Percentiles rank a stretch among this genome's conserved stretches.
phyloP scores from a whole-genome alignment of 2,888 invertebrate species.

The Capitulum mitella region DNA sequence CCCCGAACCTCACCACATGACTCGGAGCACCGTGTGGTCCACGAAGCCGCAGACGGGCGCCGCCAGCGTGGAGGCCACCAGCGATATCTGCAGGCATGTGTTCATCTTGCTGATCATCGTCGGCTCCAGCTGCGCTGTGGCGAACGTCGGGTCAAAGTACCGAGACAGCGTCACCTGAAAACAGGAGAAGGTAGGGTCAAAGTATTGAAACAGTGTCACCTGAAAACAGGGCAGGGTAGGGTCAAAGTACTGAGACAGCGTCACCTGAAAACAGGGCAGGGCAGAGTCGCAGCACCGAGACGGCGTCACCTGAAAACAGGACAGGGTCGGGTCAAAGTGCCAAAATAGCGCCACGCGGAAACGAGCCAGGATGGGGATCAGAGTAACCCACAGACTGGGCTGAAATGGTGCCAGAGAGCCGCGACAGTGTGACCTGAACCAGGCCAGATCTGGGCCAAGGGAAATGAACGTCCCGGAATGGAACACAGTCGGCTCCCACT shows the following conservation, averaged over 20 bases:
- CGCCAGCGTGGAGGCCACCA: slow-evolving; percentile 79
- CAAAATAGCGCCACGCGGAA: too few relatives aligned
- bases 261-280: slow-evolving; percentile 61
- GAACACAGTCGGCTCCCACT: too few relatives aligned
- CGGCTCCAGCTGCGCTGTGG: slow-evolving; percentile 86
- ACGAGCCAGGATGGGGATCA: too few relatives aligned
- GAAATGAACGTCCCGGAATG: too few relatives aligned
- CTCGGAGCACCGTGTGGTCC: slow-evolving; percentile 65
- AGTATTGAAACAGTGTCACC: slow-evolving; percentile 78
- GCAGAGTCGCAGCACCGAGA: slow-evolving; percentile 85
- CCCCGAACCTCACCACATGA: neutral
- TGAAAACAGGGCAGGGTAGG: slow-evolving; percentile 61
- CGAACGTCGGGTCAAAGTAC: slow-evolving; percentile 86
- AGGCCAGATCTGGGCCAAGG: too few relatives aligned
- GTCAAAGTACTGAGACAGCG: slow-evolving; percentile 78
- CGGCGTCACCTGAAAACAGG: slow-evolving; percentile 63
- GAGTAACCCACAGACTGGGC: too few relatives aligned
- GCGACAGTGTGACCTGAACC: too few relatives aligned
- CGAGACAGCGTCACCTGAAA: slow-evolving; percentile 72
- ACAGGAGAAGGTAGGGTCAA: slow-evolving; percentile 69
- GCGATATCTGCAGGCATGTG: slow-evolving; percentile 75
- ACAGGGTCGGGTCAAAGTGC: too few relatives aligned
- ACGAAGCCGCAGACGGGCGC: slow-evolving; percentile 84
- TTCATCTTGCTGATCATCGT: slow-evolving; percentile 92
- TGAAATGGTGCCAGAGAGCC: too few relatives aligned